Conservation (phyloP, 2,888 invertebrate genomes). For the Crioceris asparagi region DNA sequence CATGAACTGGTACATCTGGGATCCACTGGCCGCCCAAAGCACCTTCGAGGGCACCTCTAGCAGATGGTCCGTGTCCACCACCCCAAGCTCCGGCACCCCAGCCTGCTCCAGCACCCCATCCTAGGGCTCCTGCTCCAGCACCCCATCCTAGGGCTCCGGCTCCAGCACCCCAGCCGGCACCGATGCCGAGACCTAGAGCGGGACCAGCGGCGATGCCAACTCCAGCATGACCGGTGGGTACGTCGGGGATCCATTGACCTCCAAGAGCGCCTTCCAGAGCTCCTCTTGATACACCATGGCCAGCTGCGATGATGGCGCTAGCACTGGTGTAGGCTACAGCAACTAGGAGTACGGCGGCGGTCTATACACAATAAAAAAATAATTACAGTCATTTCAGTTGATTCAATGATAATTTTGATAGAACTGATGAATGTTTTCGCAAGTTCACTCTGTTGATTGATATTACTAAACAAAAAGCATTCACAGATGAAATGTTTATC, state of each 20-base stretch:
- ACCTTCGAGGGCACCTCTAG: constrained; percentile 17
- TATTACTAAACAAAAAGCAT: not conserved
- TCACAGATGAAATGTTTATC: not conserved
- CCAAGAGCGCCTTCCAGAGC: constrained; percentile 20
- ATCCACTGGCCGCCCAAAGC: constrained; percentile 27
- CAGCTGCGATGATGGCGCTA: not conserved
- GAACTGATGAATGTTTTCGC: too few species aligned
- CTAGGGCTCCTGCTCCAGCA: constrained; percentile 15
- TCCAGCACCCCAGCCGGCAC: not conserved
- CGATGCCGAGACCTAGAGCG: not conserved
- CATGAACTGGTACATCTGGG: constrained; percentile 20
- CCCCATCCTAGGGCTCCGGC: constrained; percentile 10
- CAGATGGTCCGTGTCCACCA: constrained; percentile 11
- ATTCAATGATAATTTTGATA: too few species aligned
- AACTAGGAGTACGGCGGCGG: not conserved
- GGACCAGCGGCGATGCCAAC: not conserved
- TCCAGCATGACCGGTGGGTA: constrained; percentile 7
- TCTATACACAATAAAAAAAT: too few species aligned
- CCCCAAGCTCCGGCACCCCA: constrained; percentile 12
- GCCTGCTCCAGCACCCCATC: constrained; percentile 16
- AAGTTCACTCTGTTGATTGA: too few species aligned
- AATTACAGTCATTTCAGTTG: too few species aligned
- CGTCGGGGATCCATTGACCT: constrained; percentile 28
- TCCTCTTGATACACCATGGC: constrained; percentile 11
- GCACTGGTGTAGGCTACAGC: not conserved